phyloP scores from a whole-genome alignment of 2,888 invertebrate genomes.

The Drosophila algonquin region DNA sequence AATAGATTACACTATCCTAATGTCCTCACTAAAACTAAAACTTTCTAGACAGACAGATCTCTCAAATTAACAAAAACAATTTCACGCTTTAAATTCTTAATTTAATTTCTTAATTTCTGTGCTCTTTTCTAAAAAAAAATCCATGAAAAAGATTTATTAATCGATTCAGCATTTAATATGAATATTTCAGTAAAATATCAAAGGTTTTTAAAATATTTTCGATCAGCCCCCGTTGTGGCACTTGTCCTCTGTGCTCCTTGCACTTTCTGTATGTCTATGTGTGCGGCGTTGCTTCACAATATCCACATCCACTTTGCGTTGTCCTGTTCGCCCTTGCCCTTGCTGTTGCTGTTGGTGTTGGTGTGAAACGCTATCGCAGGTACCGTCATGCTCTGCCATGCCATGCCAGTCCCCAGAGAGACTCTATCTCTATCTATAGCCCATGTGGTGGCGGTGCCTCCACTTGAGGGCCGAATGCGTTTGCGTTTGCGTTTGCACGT shows the following conservation, averaged over 20 bases:
- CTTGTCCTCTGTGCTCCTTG: conserved; percentile 11
- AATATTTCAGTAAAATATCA: background rate
- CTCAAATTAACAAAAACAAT: too few species aligned
- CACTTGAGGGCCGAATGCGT: conserved; percentile 60
- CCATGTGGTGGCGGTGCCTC: background rate
- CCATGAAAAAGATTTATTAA: too few species aligned
- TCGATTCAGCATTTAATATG: too few species aligned
- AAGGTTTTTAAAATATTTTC: background rate
- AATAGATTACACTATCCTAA: too few species aligned
- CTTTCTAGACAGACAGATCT: too few species aligned
- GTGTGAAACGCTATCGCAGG: conserved; percentile 66
- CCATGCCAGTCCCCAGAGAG: background rate
- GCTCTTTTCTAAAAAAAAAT: too few species aligned
- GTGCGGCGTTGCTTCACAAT: conserved; percentile 46
- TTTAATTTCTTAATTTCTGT: too few species aligned
- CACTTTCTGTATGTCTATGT: background rate
- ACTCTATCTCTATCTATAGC: background rate
- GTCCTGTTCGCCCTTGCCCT: conserved; percentile 61
- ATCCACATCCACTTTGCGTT: conserved; percentile 54
- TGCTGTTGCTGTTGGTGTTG: conserved; percentile 51
- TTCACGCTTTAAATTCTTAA: too few species aligned
- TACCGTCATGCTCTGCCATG: conserved; percentile 26
- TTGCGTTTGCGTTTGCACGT: conserved; percentile 81
- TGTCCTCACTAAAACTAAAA: too few species aligned
- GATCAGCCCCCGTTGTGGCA: conserved; percentile 22